Percentiles rank a stretch among this genome's conserved stretches.
Conservation (phyloP, 2,888 invertebrate genomes). For the Drosophila tanythrix region DNA sequence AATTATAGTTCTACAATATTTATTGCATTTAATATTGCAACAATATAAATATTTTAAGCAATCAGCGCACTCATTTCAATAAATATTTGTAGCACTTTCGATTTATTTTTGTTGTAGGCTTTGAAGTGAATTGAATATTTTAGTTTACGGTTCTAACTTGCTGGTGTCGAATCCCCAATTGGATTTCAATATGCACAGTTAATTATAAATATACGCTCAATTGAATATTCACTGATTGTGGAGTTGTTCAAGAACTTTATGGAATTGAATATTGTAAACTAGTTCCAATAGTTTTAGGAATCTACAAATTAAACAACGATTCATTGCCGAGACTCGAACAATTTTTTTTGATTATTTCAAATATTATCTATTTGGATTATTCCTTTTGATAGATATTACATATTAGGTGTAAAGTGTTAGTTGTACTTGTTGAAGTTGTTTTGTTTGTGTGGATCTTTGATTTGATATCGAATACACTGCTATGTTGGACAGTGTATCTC, state of each 20-base stretch:
- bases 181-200: slow-evolving; percentile 18
- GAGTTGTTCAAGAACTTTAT: background rate
- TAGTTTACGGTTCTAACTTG: background rate
- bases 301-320: background rate
- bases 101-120: background rate
- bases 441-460: slow-evolving; percentile 2
- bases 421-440: slow-evolving; percentile 4
- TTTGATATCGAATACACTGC: slow-evolving; percentile 11
- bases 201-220: slow-evolving; percentile 19
- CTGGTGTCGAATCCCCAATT: slow-evolving; percentile 27
- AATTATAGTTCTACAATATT: slow-evolving; percentile 28
- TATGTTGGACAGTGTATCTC: slow-evolving; percentile 1
- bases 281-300: background rate
- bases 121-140: slow-evolving; percentile 3
- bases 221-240: slow-evolving; percentile 12
- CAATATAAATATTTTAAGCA: slow-evolving; percentile 5
- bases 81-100: slow-evolving; percentile 4
- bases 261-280: background rate
- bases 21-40: background rate
- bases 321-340: background rate
- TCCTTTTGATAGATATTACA: background rate
- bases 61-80: slow-evolving; percentile 7
- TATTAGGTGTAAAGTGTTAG: slow-evolving; percentile 9
- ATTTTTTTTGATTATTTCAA: background rate
- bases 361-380: background rate